phyloP scores from a whole-genome alignment of 1,140 invertebrate species.

The Danaus melanippus region DNA sequence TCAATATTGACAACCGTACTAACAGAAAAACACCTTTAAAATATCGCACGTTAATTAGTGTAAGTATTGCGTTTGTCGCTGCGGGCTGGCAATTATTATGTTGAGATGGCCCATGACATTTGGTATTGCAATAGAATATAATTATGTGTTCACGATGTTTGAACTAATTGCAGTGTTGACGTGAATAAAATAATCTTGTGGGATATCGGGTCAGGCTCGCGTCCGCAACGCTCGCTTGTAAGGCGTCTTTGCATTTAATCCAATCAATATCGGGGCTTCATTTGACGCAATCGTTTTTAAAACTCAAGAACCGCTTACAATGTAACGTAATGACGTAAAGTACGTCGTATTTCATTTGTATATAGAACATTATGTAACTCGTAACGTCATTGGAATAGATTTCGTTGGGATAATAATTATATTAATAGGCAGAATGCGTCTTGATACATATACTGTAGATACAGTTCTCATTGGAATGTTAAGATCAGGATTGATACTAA shows the following conservation, averaged over 20 bases:
- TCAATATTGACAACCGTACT: background rate
- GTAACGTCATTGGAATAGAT: too few species aligned
- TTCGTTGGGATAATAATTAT: too few species aligned
- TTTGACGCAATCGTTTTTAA: constrained; percentile 13
- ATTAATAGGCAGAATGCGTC: too few species aligned
- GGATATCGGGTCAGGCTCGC: too few species aligned
- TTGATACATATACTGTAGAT: too few species aligned
- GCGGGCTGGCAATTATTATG: constrained; percentile 17
- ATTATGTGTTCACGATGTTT: constrained; percentile 23
- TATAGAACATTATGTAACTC: too few species aligned
- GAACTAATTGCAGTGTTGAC: constrained; percentile 17
- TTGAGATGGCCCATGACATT: constrained; percentile 29
- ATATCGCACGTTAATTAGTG: constrained; percentile 23
- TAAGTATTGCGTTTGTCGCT: constrained; percentile 25
- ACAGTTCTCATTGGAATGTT: too few species aligned
- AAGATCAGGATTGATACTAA: too few species aligned
- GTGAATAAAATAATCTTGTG: constrained; percentile 2
- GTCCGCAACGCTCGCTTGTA: constrained; percentile 13
- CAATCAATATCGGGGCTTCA: constrained; percentile 24
- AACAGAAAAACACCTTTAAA: constrained; percentile 3
- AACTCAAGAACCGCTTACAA: too few species aligned
- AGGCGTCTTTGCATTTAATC: constrained; percentile 21
- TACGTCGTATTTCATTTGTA: too few species aligned
- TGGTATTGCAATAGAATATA: constrained; percentile 22
- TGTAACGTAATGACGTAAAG: too few species aligned